phyloP scores from a whole-genome alignment of 2,113 vertebrate genomes.

The Machaerirhynchus nigripectus region DNA sequence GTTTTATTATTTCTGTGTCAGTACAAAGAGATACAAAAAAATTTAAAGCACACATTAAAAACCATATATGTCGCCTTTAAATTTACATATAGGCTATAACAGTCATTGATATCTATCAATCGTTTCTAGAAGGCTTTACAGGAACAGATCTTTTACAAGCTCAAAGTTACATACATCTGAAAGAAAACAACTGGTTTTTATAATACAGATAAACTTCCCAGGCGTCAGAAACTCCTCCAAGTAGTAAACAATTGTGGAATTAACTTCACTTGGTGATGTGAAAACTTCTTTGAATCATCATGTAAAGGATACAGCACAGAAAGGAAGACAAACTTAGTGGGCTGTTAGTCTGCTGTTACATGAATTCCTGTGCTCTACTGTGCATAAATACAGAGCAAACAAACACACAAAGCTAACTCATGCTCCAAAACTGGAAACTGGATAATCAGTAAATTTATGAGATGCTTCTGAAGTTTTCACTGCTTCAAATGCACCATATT shows the following conservation, averaged over 20 bases:
- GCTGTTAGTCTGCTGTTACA: not conserved
- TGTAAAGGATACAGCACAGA: not conserved
- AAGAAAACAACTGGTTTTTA: not conserved
- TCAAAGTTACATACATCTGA: not conserved
- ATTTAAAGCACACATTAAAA: not conserved
- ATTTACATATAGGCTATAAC: not conserved
- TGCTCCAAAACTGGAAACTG: not conserved
- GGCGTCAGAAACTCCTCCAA: not conserved
- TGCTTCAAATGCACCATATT: not conserved
- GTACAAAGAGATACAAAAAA: not conserved
- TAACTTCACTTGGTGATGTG: not conserved
- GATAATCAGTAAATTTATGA: not conserved
- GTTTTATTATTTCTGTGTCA: not conserved
- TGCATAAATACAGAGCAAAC: not conserved
- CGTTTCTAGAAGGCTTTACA: not conserved
- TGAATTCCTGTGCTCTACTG: not conserved
- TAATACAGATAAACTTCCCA: not conserved
- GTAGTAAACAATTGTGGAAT: not conserved
- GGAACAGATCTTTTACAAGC: not conserved
- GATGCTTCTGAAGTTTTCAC: not conserved
- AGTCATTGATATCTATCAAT: not conserved
- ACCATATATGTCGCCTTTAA: not conserved
- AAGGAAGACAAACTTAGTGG: not conserved
- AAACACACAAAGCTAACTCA: not conserved
- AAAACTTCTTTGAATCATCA: not conserved